Conservation (phyloP, 1,140 invertebrate species). For the Macrobrachium nipponense region DNA sequence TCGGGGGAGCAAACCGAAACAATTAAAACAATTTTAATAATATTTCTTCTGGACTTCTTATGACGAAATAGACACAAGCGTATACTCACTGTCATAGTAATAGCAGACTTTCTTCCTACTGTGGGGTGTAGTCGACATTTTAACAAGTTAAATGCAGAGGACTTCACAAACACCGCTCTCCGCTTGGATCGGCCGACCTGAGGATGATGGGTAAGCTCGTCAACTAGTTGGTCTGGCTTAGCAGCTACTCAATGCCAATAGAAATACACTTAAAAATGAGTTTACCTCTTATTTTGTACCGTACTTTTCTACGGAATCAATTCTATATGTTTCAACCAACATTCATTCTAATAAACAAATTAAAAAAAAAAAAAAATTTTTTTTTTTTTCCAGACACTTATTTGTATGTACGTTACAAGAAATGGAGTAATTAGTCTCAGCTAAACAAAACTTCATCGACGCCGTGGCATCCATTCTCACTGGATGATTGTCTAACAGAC, state of each 20-base stretch:
- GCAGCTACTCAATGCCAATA: background rate
- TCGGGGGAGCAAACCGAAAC: too few species aligned
- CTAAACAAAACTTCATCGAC: too few species aligned
- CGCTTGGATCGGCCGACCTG: constrained; percentile 13
- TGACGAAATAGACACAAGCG: background rate
- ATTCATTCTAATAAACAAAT: too few species aligned
- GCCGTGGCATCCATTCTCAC: too few species aligned
- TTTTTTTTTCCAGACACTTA: too few species aligned
- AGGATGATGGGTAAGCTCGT: constrained; percentile 46
- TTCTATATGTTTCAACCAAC: background rate
- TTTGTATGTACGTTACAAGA: too few species aligned
- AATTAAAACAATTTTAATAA: too few species aligned
- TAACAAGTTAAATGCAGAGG: constrained; percentile 9
- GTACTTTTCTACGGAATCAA: background rate
- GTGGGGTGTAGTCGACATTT: constrained; percentile 77
- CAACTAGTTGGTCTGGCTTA: background rate
- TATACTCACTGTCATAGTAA: constrained; percentile 97
- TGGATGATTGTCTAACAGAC: too few species aligned
- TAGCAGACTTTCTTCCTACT: constrained; percentile 96
- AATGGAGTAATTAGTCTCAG: too few species aligned
- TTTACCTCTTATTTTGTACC: background rate
- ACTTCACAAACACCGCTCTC: background rate
- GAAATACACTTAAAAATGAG: background rate
- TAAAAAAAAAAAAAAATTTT: too few species aligned
- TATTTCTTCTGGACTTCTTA: too few species aligned